phyloP scores from a whole-genome alignment of 2,113 vertebrate species.

The Myotis yumanensis region DNA sequence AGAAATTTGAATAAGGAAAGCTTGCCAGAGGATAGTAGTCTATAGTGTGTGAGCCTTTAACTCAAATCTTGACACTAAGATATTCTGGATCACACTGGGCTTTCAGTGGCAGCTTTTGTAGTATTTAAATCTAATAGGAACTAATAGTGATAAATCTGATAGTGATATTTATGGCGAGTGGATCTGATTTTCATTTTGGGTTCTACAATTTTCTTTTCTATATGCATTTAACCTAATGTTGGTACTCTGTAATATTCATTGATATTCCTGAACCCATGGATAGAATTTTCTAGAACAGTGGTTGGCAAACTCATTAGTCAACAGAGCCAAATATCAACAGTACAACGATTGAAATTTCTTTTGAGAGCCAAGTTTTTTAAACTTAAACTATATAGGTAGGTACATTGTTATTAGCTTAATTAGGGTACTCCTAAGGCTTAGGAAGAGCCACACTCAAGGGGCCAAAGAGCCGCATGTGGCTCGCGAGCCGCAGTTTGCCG shows the following conservation, averaged over 20 bases:
- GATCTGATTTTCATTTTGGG: background rate
- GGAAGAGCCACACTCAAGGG: no score
- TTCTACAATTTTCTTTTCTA: background rate
- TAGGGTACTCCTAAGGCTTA: no score
- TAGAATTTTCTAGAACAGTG: background rate
- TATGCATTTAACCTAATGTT: background rate
- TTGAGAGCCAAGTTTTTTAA: no score
- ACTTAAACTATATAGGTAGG: no score
- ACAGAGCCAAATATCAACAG: no score
- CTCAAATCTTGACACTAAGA: background rate
- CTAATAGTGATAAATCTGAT: background rate
- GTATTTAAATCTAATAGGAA: background rate
- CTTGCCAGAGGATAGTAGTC: background rate
- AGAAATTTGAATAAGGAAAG: background rate
- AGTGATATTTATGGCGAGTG: background rate
- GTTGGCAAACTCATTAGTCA: no score
- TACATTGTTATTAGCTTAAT: no score
- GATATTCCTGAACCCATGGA: background rate
- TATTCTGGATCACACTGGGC: background rate
- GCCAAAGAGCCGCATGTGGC: no score
- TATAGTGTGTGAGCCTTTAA: background rate
- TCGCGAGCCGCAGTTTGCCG: no score
- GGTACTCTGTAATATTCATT: background rate
- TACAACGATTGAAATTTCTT: no score
- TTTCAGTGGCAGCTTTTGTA: background rate